These are phyloP conservation scores for Dynastes tityus DNA, from an alignment of 2,888 invertebrate genomes.

Conservation along the genomic window DNA sequence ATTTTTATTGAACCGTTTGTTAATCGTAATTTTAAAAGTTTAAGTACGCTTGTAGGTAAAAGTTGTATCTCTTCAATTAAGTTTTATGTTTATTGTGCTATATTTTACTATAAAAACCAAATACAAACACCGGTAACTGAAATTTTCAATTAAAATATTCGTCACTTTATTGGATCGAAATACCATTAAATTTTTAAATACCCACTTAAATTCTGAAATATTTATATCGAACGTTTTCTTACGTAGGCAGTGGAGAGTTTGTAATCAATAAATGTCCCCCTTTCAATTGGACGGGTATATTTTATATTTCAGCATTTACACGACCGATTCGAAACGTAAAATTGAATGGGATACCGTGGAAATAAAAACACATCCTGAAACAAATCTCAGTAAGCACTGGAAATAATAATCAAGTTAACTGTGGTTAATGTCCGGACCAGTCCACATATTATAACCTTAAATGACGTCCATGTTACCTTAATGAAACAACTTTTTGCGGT, in stretches of 20 bases:
- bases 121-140: conserved; percentile 7
- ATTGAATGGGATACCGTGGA: conserved; percentile 49
- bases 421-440: conserved; percentile 57
- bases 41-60: conserved; percentile 4
- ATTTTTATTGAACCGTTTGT: not conserved
- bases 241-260: conserved; percentile 9
- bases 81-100: conserved; percentile 15
- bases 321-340: conserved; percentile 43
- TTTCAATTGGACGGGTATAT: conserved; percentile 36
- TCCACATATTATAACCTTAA: conserved; percentile 65
- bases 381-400: conserved; percentile 51
- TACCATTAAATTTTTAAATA: conserved; percentile 24
- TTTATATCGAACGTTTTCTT: not conserved
- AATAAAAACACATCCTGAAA: conserved; percentile 48
- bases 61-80: conserved; percentile 3
- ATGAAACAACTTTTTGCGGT: conserved; percentile 66
- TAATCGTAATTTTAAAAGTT: not conserved
- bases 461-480: conserved; percentile 65
- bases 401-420: conserved; percentile 51
- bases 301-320: conserved; percentile 37
- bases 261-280: conserved; percentile 31
- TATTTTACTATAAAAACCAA: conserved; percentile 17
- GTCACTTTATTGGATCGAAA: not conserved
- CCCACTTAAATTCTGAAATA: conserved; percentile 31
- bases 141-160: conserved; percentile 27